Evolutionary conservation across 2,888 invertebrate genomes (phyloP).

Genomic region (Calameuta pallipes): DNA sequence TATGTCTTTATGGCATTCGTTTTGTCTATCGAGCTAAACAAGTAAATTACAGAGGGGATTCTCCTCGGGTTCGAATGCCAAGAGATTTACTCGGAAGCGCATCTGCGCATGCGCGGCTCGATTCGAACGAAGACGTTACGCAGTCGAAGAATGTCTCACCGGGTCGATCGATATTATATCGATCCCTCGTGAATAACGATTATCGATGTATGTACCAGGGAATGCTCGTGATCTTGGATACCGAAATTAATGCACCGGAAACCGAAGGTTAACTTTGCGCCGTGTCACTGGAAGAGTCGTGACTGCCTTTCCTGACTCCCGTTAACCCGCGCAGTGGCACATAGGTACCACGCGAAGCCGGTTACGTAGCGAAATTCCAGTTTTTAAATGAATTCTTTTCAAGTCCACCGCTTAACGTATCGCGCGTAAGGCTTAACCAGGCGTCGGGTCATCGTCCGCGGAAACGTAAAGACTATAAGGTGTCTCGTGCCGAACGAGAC

Average conservation of each 20-base stretch:
- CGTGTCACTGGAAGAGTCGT: not conserved
- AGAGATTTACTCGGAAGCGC: not conserved
- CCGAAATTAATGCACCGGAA: not conserved
- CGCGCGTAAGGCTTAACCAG: slow-evolving; percentile 1
- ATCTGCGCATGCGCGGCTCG: not conserved
- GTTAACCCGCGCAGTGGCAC: not conserved
- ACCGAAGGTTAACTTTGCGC: not conserved
- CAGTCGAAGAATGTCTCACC: no score
- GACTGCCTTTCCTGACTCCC: not conserved
- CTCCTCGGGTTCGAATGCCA: not conserved
- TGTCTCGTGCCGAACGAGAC: not conserved
- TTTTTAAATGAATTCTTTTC: slow-evolving; percentile 26
- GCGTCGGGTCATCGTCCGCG: slow-evolving; percentile 51
- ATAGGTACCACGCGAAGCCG: not conserved
- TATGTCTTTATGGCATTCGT: not conserved
- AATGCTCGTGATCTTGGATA: not conserved
- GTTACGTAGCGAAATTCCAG: slow-evolving; percentile 27
- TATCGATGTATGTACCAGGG: no score
- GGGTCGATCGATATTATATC: not conserved
- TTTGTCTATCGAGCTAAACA: not conserved
- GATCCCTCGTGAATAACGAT: not conserved
- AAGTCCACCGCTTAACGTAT: slow-evolving; percentile 4
- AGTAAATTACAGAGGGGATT: not conserved
- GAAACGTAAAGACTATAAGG: slow-evolving; percentile 35
- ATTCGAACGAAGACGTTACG: not conserved